Percentiles rank a stretch among this genome's conserved stretches.
phyloP scores from a whole-genome alignment of 2,888 invertebrate species.

The Trachelus tabidus region DNA sequence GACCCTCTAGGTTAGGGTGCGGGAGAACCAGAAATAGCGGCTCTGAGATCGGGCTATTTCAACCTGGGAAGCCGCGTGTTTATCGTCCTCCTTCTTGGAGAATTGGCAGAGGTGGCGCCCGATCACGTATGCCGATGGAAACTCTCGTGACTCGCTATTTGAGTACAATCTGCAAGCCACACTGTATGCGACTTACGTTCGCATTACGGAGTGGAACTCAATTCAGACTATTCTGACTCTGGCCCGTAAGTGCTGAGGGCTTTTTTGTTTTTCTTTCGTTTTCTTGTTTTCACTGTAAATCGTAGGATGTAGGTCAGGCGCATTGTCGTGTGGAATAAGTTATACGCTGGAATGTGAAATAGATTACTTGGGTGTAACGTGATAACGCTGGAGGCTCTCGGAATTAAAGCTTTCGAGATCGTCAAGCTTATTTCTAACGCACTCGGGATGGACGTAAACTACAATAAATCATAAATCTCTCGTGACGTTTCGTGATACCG shows the following conservation, averaged over 20 bases:
- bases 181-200: conserved; percentile 12
- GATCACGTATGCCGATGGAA: conserved; percentile 41
- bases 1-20: conserved; percentile 35
- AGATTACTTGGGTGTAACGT: background rate
- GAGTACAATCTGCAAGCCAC: conserved; percentile 47
- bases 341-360: background rate
- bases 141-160: conserved; percentile 47
- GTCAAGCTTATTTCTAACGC: background rate
- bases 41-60: conserved; percentile 18
- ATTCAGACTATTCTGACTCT: conserved; percentile 51
- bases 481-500: background rate
- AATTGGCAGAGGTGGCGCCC: conserved; percentile 37
- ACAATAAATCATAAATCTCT: background rate
- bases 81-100: conserved; percentile 8
- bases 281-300: background rate
- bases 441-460: background rate
- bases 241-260: conserved; percentile 41
- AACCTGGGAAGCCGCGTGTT: conserved; percentile 31
- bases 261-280: conserved; percentile 15
- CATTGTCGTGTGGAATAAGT: background rate
- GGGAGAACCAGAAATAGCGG: conserved; percentile 47
- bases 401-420: background rate
- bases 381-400: background rate
- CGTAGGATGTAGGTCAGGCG: background rate
- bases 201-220: conserved; percentile 39